phyloP scores from a whole-genome alignment of 2,113 vertebrate species.

The Coptodon rendalli region DNA sequence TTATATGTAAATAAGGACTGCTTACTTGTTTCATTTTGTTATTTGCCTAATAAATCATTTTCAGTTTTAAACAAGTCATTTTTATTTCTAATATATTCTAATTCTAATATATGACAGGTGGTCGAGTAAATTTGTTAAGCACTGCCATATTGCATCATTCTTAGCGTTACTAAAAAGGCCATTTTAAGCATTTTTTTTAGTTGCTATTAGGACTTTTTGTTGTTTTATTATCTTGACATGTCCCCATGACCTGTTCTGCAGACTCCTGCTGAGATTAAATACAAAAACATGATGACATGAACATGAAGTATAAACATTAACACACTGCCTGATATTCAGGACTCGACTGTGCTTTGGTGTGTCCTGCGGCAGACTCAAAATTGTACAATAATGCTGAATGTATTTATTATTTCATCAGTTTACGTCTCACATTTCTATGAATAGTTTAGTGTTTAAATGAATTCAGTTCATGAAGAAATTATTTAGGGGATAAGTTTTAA shows the following conservation, averaged over 20 bases:
- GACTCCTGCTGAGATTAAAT: not conserved
- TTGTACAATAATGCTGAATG: not conserved
- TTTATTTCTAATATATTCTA: not conserved
- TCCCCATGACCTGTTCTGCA: not conserved
- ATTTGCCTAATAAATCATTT: not conserved
- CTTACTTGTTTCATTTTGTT: not conserved
- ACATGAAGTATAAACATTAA: not conserved
- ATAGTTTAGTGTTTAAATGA: not conserved
- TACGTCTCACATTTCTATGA: not conserved
- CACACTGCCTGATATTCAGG: not conserved
- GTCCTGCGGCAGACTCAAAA: not conserved
- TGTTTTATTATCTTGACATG: not conserved
- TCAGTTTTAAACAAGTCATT: not conserved
- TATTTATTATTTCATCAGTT: not conserved
- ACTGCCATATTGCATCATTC: not conserved
- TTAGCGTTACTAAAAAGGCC: not conserved
- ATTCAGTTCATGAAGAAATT: not conserved
- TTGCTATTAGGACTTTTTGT: not conserved
- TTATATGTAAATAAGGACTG: accelerated
- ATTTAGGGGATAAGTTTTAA: not conserved
- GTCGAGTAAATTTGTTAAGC: accelerated
- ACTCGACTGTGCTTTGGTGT: not conserved
- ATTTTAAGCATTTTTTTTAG: not conserved
- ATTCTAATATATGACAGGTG: too few species aligned
- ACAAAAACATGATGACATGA: not conserved